Percentiles rank a stretch among this genome's conserved stretches.
These are phyloP conservation scores for Eupithecia exiguata DNA, from an alignment of 2,888 invertebrate genomes.

Conservation along the genomic window DNA sequence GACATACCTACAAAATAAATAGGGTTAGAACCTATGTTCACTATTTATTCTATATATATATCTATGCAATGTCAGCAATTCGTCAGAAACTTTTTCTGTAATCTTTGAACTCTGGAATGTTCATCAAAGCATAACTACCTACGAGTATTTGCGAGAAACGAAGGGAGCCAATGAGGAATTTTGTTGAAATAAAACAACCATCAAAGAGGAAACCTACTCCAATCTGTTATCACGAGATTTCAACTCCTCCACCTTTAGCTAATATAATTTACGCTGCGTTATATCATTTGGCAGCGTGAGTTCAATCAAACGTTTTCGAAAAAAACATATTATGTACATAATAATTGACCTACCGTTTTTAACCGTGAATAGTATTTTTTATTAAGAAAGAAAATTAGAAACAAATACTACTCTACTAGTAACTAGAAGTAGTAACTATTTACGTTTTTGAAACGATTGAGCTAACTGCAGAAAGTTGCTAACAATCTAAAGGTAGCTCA, in stretches of 20 bases:
- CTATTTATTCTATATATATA: neutral
- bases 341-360: too few species aligned
- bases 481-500: too few species aligned
- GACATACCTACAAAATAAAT: too few species aligned
- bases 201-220: neutral
- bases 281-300: conserved; percentile 1
- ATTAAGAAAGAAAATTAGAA: too few species aligned
- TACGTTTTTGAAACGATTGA: too few species aligned
- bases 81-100: neutral
- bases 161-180: neutral
- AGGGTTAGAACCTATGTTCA: neutral
- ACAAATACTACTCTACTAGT: too few species aligned
- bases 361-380: too few species aligned
- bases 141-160: neutral
- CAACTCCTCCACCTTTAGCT: neutral
- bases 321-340: too few species aligned
- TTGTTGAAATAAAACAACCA: neutral
- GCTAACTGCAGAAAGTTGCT: too few species aligned
- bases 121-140: neutral
- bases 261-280: conserved; percentile 1
- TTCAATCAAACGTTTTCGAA: neutral
- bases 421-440: too few species aligned
- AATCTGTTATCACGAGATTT: neutral
- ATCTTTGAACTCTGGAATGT: neutral
- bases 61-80: neutral